These are phyloP conservation scores for Asteroscopus sphinx DNA, from an alignment of 2,888 invertebrate species.

Conservation along the genomic window DNA sequence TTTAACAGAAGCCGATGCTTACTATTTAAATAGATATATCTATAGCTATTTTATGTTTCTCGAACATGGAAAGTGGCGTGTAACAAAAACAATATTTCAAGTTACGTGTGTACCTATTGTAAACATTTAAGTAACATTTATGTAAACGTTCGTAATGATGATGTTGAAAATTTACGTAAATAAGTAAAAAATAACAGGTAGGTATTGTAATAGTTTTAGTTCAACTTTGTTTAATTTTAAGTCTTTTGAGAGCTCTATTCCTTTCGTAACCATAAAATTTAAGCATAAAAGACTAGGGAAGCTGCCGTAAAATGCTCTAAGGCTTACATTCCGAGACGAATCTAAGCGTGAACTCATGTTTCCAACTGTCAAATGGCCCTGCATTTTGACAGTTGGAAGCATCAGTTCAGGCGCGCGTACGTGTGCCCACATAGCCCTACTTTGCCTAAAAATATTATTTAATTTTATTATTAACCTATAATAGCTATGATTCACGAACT, in stretches of 20 bases:
- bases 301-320: no score
- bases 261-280: no score
- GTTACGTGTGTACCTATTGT: slow-evolving; percentile 40
- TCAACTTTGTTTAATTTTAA: neutral
- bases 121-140: slow-evolving; percentile 47
- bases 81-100: slow-evolving; percentile 42
- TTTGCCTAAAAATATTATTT: no score
- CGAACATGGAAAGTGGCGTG: slow-evolving; percentile 49
- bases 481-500: no score
- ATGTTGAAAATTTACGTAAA: slow-evolving; percentile 9
- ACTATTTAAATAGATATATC: slow-evolving; percentile 29
- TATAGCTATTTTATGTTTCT: slow-evolving; percentile 33
- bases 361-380: no score
- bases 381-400: no score
- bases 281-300: neutral
- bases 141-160: slow-evolving; percentile 32
- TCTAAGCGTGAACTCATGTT: no score
- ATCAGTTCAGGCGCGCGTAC: no score
- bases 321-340: no score
- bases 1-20: slow-evolving; percentile 38
- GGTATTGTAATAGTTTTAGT: neutral
- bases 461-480: no score
- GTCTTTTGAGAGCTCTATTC: no score
- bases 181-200: slow-evolving; percentile 28
- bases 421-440: no score